These are phyloP conservation scores for Ciona savignyi DNA, from an alignment of 23 tunicate genomes.

Conservation along the genomic window DNA sequence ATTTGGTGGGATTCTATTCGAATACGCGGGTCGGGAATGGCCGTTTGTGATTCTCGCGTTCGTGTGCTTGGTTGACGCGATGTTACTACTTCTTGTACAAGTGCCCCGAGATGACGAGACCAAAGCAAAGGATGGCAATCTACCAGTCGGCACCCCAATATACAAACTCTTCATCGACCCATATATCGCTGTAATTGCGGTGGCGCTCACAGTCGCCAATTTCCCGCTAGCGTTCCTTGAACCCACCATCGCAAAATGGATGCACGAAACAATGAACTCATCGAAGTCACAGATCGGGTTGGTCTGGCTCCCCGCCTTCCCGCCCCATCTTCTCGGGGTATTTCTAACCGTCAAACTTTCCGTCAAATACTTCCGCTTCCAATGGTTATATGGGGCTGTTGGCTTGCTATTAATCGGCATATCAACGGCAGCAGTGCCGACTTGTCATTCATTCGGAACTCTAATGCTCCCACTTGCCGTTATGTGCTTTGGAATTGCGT, in stretches of 20 bases:
- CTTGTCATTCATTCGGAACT: constrained; percentile 61
- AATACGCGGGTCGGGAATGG: constrained; percentile 80
- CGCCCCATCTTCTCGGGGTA: constrained; percentile 94
- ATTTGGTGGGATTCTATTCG: constrained; percentile 86
- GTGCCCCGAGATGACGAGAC: constrained; percentile 47
- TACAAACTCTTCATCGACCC: constrained; percentile 92
- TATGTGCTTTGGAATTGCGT: constrained; percentile 98
- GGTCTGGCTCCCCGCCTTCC: constrained; percentile 95
- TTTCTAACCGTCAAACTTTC: constrained; percentile 72
- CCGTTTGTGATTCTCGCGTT: constrained; percentile 87
- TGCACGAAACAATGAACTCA: constrained; percentile 86
- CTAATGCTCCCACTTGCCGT: constrained; percentile 72
- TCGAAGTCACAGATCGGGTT: constrained; percentile 67
- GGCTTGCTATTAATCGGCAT: constrained; percentile 84
- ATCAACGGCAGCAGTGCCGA: constrained; percentile 78
- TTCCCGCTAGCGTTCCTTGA: constrained; percentile 98
- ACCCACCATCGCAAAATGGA: constrained; percentile 99
- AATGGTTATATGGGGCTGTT: constrained; percentile 96
- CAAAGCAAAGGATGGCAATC: constrained; percentile 45
- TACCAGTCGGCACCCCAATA: constrained; percentile 89
- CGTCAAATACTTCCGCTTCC: constrained; percentile 82
- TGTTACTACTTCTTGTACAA: constrained; percentile 56
- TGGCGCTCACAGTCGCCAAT: constrained; percentile 67
- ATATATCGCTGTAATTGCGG: constrained; percentile 87
- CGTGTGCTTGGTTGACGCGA: constrained; percentile 64